Conservation (phyloP, 2,113 vertebrate genomes). For the Monarcha castaneiventris region DNA sequence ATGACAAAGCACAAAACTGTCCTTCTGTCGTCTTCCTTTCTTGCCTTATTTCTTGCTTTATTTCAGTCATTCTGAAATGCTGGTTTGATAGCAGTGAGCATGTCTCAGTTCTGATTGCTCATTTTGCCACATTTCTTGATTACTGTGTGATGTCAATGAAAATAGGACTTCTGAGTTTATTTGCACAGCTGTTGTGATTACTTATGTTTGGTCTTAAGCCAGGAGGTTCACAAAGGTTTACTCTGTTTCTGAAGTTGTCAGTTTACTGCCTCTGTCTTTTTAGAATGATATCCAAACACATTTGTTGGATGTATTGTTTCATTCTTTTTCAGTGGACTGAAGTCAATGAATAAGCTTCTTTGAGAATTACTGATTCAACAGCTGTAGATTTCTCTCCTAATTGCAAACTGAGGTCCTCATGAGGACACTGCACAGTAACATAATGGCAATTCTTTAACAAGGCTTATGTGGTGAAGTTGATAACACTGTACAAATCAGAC, state of each 20-base stretch:
- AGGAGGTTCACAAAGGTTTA: slow-evolving; percentile 4
- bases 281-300: neutral
- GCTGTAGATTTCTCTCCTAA: neutral
- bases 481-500: neutral
- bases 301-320: neutral
- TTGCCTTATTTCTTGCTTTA: neutral
- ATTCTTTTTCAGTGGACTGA: neutral
- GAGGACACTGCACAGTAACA: neutral
- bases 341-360: neutral
- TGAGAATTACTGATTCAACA: neutral
- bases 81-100: neutral
- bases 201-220: slow-evolving; percentile 16
- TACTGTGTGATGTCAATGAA: neutral
- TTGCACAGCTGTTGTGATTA: slow-evolving; percentile 26
- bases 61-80: neutral
- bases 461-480: neutral
- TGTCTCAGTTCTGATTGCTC: neutral
- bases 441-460: neutral
- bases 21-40: neutral
- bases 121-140: neutral
- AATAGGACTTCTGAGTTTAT: neutral
- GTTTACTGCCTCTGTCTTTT: neutral
- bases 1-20: neutral
- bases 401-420: neutral
- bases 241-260: neutral